These are phyloP conservation scores for Eristalis intricaria DNA, from an alignment of 2,888 invertebrate species.

Conservation along the genomic window DNA sequence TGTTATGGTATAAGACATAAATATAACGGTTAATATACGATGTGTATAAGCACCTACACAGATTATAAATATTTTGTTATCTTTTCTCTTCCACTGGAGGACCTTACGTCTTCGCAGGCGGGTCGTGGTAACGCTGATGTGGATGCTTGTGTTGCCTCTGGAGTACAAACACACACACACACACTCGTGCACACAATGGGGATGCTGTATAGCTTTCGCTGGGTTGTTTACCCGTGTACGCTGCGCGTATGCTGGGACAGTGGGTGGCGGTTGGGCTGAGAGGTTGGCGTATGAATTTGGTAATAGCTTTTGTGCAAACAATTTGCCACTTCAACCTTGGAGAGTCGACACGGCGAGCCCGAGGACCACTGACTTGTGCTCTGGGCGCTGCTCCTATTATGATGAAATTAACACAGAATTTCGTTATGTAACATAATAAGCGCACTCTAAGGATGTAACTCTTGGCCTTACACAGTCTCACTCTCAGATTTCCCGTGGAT, in stretches of 20 bases:
- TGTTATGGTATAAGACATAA: conserved; percentile 56
- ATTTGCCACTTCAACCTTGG: conserved; percentile 46
- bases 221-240: not conserved
- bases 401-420: conserved; percentile 57
- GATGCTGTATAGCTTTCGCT: not conserved
- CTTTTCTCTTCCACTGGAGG: conserved; percentile 45
- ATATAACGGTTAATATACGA: conserved; percentile 65
- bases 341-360: conserved; percentile 14
- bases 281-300: conserved; percentile 37
- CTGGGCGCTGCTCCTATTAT: conserved; percentile 35
- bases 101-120: conserved; percentile 21
- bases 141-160: conserved; percentile 14
- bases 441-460: conserved; percentile 39
- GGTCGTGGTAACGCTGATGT: not conserved
- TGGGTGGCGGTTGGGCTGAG: not conserved
- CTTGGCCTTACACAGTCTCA: conserved; percentile 47
- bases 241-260: not conserved
- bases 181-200: not conserved
- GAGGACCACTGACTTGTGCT: not conserved
- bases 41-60: conserved; percentile 67
- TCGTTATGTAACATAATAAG: conserved; percentile 57
- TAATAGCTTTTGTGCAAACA: conserved; percentile 63
- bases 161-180: not conserved
- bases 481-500: conserved; percentile 26
- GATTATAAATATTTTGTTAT: conserved; percentile 72